A percentile compares a stretch with the other conserved stretches of the same genome.
These are phyloP conservation scores for Phoeniculus purpureus DNA, from an alignment of 2,797 vertebrate genomes.

Conservation along the genomic window DNA sequence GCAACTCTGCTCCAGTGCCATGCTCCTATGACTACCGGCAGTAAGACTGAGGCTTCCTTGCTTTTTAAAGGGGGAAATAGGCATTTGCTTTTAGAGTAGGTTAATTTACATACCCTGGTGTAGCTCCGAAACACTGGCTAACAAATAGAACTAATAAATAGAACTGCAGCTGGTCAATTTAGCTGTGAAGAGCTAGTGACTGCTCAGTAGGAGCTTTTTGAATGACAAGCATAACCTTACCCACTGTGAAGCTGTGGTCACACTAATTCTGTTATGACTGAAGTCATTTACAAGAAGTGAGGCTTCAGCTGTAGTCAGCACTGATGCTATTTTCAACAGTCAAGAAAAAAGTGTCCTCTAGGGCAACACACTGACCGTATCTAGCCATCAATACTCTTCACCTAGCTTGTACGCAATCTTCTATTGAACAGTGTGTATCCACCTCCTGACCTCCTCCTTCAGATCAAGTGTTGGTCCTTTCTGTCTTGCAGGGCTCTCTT, in stretches of 20 bases:
- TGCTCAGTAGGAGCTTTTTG: not conserved
- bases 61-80: not conserved
- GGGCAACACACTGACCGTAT: slow-evolving; percentile 16
- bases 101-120: not conserved
- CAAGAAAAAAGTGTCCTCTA: slow-evolving; percentile 45
- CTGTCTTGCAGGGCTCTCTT: not conserved
- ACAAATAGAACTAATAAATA: not conserved
- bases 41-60: not conserved
- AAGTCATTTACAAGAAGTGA: slow-evolving; percentile 82
- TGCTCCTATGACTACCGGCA: not conserved
- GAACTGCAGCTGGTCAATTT: not conserved
- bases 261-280: slow-evolving; percentile 77
- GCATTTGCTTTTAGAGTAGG: not conserved
- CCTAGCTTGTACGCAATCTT: not conserved
- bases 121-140: not conserved
- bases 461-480: not conserved
- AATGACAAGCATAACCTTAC: not conserved
- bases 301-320: slow-evolving; percentile 57
- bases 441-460: not conserved
- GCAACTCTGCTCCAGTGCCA: not conserved
- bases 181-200: not conserved
- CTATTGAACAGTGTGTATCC: not conserved
- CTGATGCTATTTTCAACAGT: slow-evolving; percentile 58
- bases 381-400: slow-evolving; percentile 20
- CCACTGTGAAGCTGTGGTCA: slow-evolving; percentile 73